A percentile compares a stretch with the other conserved stretches of the same genome.
Evolutionary conservation across 2,113 vertebrate genomes (phyloP).

Genomic region (Oplegnathus fasciatus): DNA sequence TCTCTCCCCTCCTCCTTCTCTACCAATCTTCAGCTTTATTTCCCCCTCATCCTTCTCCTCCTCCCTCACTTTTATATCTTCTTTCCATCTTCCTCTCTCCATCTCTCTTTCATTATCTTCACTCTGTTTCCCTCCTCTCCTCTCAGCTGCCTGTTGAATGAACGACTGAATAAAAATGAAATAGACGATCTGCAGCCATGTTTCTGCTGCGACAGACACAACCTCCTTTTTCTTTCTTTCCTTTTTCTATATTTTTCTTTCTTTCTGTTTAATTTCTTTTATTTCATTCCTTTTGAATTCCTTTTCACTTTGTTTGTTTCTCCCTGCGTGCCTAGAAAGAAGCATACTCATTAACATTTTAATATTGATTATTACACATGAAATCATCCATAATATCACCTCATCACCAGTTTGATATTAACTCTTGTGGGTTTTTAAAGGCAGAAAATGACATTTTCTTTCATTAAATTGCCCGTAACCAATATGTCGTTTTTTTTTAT

Average conservation of each 20-base stretch:
- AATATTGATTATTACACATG: slow-evolving; percentile 3
- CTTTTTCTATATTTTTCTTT: background rate
- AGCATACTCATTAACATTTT: background rate
- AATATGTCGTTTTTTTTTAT: background rate
- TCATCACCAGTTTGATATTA: background rate
- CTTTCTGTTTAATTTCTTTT: background rate
- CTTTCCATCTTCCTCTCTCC: background rate
- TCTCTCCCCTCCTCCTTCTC: background rate
- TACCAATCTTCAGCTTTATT: background rate
- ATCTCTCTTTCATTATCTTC: background rate
- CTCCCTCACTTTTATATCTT: background rate
- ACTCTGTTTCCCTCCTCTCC: background rate
- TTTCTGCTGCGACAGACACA: background rate
- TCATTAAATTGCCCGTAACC: background rate
- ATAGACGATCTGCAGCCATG: background rate
- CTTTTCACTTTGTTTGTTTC: background rate
- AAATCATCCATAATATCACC: background rate
- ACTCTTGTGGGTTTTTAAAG: background rate
- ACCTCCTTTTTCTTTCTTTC: background rate
- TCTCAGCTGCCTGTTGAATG: slow-evolving; percentile 52
- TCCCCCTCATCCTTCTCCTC: background rate
- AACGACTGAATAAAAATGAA: slow-evolving; percentile 30
- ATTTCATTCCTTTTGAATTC: background rate
- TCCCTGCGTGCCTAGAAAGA: background rate
- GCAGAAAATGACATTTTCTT: background rate